Evolutionary conservation across 2,888 invertebrate genomes (phyloP).

Genomic region (Luperina nickerlii): DNA sequence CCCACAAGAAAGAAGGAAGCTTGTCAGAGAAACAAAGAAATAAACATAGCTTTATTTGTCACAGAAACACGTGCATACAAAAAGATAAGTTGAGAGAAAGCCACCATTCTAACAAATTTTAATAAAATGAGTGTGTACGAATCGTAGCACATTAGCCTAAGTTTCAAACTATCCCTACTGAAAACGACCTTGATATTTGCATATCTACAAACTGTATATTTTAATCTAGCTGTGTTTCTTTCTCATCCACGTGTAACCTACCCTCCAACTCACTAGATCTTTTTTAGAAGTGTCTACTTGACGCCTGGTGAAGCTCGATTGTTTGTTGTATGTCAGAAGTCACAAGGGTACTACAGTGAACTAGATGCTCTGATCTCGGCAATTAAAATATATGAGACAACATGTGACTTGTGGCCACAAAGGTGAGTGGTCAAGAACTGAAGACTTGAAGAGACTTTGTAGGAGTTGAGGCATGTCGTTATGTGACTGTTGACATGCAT

Average conservation of each 20-base stretch:
- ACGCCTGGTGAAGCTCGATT: neutral
- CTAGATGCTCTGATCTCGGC: slow-evolving; percentile 5
- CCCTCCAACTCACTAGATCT: neutral
- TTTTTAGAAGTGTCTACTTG: neutral
- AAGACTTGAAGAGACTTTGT: neutral
- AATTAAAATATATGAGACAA: slow-evolving; percentile 10
- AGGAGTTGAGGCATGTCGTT: neutral
- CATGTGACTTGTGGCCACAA: neutral
- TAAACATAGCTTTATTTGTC: no score
- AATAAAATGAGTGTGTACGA: neutral
- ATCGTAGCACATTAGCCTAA: neutral
- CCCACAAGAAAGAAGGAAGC: neutral
- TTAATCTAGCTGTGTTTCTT: neutral
- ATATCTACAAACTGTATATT: neutral
- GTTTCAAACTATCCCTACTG: neutral
- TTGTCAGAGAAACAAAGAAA: neutral
- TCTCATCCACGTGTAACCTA: neutral
- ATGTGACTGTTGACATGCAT: neutral
- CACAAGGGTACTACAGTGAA: neutral
- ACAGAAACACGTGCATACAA: no score
- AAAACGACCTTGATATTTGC: neutral
- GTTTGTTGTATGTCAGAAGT: neutral
- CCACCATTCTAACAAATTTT: neutral
- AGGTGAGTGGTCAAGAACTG: slow-evolving; percentile 19
- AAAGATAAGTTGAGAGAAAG: neutral